phyloP scores from a whole-genome alignment of 2,888 invertebrate genomes.

The Strigamia maritima region DNA sequence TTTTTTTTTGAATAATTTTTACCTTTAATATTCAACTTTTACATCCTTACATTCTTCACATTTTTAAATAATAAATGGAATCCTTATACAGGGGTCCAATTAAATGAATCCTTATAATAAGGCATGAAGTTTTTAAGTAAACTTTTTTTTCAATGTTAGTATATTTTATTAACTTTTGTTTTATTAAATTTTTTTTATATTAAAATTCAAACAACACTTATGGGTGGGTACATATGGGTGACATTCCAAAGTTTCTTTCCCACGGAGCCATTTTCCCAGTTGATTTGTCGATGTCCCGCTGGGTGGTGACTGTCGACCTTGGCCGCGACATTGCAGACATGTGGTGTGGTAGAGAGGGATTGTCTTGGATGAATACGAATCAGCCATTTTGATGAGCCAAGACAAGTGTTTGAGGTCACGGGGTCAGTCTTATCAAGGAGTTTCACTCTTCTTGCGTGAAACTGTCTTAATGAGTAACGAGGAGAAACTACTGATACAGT shows the following conservation, averaged over 20 bases:
- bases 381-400: conserved; percentile 5
- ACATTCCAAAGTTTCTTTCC: conserved; percentile 14
- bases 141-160: no score
- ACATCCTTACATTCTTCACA: neutral
- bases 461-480: conserved; percentile 1
- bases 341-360: neutral
- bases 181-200: neutral
- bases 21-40: neutral
- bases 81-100: neutral
- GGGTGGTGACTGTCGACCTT: conserved; percentile 34
- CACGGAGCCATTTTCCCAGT: conserved; percentile 20
- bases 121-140: neutral
- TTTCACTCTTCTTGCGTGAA: conserved; percentile 29
- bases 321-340: conserved; percentile 10
- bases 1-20: neutral
- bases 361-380: conserved; percentile 8
- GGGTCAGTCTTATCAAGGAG: conserved; percentile 23
- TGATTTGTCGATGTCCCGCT: conserved; percentile 24
- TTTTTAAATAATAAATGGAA: conserved; percentile 3
- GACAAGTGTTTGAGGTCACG: neutral
- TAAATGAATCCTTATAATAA: neutral
- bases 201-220: conserved; percentile 1
- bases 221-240: conserved; percentile 12
- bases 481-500: neutral
- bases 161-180: neutral